Conservation (phyloP, 2,888 invertebrate genomes). For the Euproctis similis region DNA sequence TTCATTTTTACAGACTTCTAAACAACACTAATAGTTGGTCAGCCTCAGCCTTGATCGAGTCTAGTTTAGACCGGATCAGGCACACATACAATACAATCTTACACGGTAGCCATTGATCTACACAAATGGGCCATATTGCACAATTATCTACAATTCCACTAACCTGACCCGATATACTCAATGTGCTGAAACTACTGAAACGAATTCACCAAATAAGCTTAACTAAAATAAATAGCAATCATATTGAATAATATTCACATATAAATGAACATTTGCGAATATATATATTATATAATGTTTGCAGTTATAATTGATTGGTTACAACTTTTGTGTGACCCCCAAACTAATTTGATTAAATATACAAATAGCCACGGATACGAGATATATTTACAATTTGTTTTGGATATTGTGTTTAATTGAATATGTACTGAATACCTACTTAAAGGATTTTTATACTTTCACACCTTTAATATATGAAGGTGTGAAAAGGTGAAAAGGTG, state of each 20-base stretch:
- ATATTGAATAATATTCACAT: slow-evolving; percentile 17
- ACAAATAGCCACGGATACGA: no score
- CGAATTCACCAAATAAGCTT: slow-evolving; percentile 14
- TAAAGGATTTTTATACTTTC: no score
- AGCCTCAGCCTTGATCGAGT: slow-evolving; percentile 2
- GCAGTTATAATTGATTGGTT: slow-evolving; percentile 6
- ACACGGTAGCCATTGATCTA: slow-evolving; percentile 8
- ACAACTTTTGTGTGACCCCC: slow-evolving; percentile 1
- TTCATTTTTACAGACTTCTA: not conserved
- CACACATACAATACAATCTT: slow-evolving; percentile 10
- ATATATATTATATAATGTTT: slow-evolving; percentile 17
- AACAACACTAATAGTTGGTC: not conserved
- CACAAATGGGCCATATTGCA: slow-evolving; percentile 13
- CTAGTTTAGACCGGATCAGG: no score
- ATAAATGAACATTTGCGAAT: slow-evolving; percentile 9
- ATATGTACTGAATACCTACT: not conserved
- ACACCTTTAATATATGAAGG: no score
- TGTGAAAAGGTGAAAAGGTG: no score
- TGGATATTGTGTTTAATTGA: not conserved
- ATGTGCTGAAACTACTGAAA: slow-evolving; percentile 9
- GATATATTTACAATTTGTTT: slow-evolving; percentile 1
- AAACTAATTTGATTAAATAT: slow-evolving; percentile 3
- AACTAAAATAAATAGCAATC: slow-evolving; percentile 13
- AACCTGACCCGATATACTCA: slow-evolving; percentile 16
- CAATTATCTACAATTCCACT: slow-evolving; percentile 10